Evolutionary conservation across 1,140 invertebrate species (phyloP), one percentile per base, ranked within the genome.

Genomic region (Euura saliciscinereae): DNA sequence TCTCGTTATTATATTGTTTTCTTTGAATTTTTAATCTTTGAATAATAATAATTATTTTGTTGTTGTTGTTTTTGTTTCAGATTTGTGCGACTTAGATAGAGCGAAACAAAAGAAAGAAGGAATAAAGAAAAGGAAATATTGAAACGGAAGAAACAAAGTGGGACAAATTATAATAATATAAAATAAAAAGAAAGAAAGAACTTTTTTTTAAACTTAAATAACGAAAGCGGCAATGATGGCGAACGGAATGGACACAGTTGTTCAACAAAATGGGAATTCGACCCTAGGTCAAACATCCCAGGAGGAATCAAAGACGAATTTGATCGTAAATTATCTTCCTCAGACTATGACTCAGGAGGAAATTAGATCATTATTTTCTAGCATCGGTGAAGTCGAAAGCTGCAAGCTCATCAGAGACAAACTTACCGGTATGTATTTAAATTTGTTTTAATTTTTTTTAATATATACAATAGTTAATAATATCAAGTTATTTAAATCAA

Each of bases 281-380:
- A 89, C 89, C 80, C 90, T 92, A 86, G 90, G 93, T 78, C 90
- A 93, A 84, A 90, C 93, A 80, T 91, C 92, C 78, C 91, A 93
- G 78, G 96, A 97, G 89, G 96, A 98, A 87, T 96, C 94, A 75
- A 99, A 98, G 90, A 98, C 96, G 68, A 99, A 99, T 90, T 92
- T 99, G 76, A 99, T 99, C 85, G 98, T 99, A 78, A 99, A 99
- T 88, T 99, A 99, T 88, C 90, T 99, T 83, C 98, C 98, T 67
- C 98, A 99, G 89, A 98, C 96, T 71, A 99, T 99, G 99, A 98
- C 97, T 44, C 98, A 99, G 88, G 98, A 99, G 86, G 98, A 99
- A 87, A 99, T 99, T 74, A 91, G 97, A 73, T 97, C 96, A 66
- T 90, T 99, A 66, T 99, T 99, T 88, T 96, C 96, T 13, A 98